These are phyloP conservation scores for Gadopsis bispinosus DNA, from an alignment of 2,797 vertebrate genomes.

Conservation along the genomic window DNA sequence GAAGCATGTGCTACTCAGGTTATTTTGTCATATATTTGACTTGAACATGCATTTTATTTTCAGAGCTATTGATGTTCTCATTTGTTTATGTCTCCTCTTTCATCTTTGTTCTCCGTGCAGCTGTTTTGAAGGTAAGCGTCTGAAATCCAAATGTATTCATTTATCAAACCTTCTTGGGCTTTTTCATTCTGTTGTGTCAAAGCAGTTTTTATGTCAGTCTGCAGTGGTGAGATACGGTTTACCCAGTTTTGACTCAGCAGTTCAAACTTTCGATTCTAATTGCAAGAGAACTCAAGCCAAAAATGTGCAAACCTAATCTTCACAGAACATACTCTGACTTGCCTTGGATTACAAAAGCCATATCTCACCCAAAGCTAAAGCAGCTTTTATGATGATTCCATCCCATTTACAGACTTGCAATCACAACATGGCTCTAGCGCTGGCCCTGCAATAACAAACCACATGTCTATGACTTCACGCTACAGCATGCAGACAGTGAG, in stretches of 20 bases:
- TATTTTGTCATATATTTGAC: conserved; percentile 48
- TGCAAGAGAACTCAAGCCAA: conserved; percentile 23
- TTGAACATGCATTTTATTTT: conserved; percentile 8
- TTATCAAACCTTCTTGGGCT: conserved; percentile 35
- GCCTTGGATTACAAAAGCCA: conserved; percentile 40
- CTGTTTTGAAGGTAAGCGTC: conserved; percentile 85
- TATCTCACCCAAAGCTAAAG: conserved; percentile 64
- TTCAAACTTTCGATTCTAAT: conserved; percentile 40
- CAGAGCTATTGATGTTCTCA: conserved; percentile 50
- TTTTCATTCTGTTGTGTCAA: conserved; percentile 44
- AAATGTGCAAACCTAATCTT: conserved; percentile 45
- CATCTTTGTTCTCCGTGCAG: conserved; percentile 65
- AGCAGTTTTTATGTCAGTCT: conserved; percentile 44
- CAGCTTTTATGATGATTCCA: conserved; percentile 51
- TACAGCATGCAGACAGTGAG: conserved; percentile 91
- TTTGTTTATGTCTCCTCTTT: conserved; percentile 58
- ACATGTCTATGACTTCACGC: conserved; percentile 83
- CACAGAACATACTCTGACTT: conserved; percentile 31
- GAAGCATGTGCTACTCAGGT: conserved; percentile 37
- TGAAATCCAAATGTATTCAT: conserved; percentile 41
- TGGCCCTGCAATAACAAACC: conserved; percentile 77
- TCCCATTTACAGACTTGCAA: conserved; percentile 59
- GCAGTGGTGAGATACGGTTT: conserved; percentile 71
- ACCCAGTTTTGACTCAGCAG: conserved; percentile 34
- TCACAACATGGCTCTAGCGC: conserved; percentile 63